Conservation (phyloP, 2,113 vertebrate genomes). For the Aythya baeri region DNA sequence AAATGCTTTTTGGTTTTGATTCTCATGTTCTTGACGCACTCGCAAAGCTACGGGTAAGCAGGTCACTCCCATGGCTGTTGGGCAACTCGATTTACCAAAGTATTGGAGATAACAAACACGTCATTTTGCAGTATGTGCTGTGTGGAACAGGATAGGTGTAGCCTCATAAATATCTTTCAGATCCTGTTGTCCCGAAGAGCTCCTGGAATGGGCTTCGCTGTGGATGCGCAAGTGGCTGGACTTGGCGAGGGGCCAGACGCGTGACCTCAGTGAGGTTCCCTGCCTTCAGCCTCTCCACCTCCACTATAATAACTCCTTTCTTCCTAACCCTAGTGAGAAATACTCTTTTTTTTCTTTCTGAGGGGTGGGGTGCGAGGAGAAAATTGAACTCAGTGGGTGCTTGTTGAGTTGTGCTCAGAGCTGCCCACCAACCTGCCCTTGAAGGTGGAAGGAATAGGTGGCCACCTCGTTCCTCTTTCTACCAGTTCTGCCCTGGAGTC, state of each 20-base stretch:
- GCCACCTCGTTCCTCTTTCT: not conserved
- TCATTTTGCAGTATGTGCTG: constrained; percentile 5
- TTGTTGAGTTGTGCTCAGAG: not conserved
- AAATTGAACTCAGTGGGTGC: not conserved
- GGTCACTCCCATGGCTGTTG: constrained; percentile 37
- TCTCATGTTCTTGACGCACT: not conserved
- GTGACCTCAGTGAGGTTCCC: not conserved
- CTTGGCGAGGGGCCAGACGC: not conserved
- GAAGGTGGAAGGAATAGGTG: not conserved
- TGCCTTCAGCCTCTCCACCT: not conserved
- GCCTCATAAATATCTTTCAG: not conserved
- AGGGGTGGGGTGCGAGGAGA: not conserved
- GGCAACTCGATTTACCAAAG: constrained; percentile 10
- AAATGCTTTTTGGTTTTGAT: not conserved
- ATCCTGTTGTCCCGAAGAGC: not conserved
- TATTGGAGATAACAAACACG: not conserved
- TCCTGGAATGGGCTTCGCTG: not conserved
- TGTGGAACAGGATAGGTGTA: constrained; percentile 25
- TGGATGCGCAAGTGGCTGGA: not conserved
- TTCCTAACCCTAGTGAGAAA: not conserved
- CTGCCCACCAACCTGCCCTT: not conserved
- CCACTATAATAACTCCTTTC: not conserved
- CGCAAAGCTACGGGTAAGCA: not conserved
- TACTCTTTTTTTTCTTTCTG: not conserved
- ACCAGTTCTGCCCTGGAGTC: not conserved